Percentiles rank a stretch among this genome's conserved stretches.
Conservation (phyloP, 2,888 invertebrate species). For the Sarcophaga rosellei region DNA sequence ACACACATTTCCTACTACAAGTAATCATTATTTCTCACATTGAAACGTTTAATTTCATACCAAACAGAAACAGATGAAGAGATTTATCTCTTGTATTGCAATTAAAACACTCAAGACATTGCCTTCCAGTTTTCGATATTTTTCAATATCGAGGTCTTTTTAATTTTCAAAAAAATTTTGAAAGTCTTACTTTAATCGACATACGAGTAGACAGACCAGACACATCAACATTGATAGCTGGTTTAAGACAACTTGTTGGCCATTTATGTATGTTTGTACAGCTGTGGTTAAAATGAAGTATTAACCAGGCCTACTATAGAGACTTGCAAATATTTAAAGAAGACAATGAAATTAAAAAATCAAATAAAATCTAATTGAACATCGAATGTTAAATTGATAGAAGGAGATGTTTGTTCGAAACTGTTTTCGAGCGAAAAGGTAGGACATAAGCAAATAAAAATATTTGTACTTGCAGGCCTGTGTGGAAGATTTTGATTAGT, state of each 20-base stretch:
- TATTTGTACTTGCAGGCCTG: no score
- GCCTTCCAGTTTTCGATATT: slow-evolving; percentile 34
- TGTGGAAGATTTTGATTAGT: no score
- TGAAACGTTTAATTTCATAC: slow-evolving; percentile 8
- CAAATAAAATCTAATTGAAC: no score
- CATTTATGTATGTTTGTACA: not conserved
- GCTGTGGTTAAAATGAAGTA: slow-evolving; percentile 7
- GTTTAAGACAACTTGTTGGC: slow-evolving; percentile 1
- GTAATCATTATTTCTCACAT: slow-evolving; percentile 18
- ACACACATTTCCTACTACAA: slow-evolving; percentile 7
- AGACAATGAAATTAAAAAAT: no score
- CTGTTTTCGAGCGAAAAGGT: no score
- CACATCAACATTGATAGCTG: not conserved
- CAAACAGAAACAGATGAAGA: no score
- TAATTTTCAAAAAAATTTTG: slow-evolving; percentile 9
- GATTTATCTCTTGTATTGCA: slow-evolving; percentile 18
- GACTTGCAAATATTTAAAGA: no score
- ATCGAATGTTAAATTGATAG: no score
- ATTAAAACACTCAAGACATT: slow-evolving; percentile 11
- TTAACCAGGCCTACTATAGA: no score
- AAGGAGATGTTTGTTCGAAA: no score
- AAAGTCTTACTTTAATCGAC: not conserved
- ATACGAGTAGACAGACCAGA: not conserved
- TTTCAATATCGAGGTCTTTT: slow-evolving; percentile 56
- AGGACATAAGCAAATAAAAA: no score